Conservation (phyloP, 2,888 invertebrate species). For the Brachyptera putata region DNA sequence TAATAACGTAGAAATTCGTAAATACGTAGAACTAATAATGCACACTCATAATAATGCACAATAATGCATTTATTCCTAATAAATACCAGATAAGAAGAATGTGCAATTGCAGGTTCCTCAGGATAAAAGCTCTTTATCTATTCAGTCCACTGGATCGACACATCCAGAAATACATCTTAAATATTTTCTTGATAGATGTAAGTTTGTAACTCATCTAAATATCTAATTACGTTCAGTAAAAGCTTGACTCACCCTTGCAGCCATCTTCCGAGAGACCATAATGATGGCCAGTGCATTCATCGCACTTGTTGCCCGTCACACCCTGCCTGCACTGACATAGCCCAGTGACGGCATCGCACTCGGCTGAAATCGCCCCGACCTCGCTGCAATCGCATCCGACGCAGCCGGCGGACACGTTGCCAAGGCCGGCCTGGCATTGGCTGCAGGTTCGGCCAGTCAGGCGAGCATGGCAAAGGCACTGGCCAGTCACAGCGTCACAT, state of each 20-base stretch:
- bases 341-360: conserved; percentile 73
- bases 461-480: conserved; percentile 68
- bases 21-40: no score
- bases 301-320: conserved; percentile 73
- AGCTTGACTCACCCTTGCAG: conserved; percentile 67
- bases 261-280: conserved; percentile 64
- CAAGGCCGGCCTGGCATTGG: conserved; percentile 62
- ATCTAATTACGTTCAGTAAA: no score
- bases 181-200: no score
- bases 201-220: no score
- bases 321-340: conserved; percentile 74
- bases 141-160: no score
- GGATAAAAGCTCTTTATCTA: no score
- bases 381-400: conserved; percentile 72
- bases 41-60: no score
- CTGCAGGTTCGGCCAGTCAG: conserved; percentile 71
- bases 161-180: no score
- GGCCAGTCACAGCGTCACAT: conserved; percentile 69
- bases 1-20: no score
- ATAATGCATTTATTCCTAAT: no score
- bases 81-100: no score
- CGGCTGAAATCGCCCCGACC: conserved; percentile 59
- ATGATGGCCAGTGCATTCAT: conserved; percentile 64
- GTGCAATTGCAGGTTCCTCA: no score
- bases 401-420: conserved; percentile 75